phyloP scores from a whole-genome alignment of 2,888 invertebrate genomes.

The Acronicta aceris region DNA sequence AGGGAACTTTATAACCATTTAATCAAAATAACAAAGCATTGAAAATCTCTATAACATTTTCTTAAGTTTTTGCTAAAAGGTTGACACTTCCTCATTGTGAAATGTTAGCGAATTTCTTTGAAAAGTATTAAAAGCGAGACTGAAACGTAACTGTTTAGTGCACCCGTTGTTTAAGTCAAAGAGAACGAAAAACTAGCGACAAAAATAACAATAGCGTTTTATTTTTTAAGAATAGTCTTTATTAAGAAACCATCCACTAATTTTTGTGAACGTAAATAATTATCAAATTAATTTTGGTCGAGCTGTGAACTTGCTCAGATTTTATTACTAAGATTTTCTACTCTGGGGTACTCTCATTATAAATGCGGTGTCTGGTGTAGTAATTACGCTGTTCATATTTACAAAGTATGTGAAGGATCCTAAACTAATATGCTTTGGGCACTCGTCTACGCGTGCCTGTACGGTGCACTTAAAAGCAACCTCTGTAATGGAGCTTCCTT shows the following conservation, averaged over 20 bases:
- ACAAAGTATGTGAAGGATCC: slow-evolving; percentile 42
- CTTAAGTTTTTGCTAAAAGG: no score
- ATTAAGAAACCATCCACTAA: neutral
- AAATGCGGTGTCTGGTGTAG: slow-evolving; percentile 34
- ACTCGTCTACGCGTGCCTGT: slow-evolving; percentile 6
- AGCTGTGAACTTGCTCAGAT: slow-evolving; percentile 6
- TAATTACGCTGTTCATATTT: slow-evolving; percentile 57
- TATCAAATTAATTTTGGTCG: slow-evolving; percentile 15
- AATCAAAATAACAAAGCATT: neutral
- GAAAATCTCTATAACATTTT: no score
- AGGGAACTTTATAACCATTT: slow-evolving; percentile 13
- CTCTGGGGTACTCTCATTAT: slow-evolving; percentile 35
- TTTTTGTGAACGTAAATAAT: neutral
- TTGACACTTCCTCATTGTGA: neutral
- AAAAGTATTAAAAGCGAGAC: neutral
- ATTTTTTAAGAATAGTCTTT: neutral
- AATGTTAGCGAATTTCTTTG: neutral
- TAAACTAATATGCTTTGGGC: slow-evolving; percentile 50
- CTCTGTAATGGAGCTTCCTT: neutral
- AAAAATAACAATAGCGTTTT: neutral
- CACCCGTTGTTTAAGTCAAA: neutral
- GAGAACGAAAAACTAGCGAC: neutral
- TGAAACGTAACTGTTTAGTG: neutral
- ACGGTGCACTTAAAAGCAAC: slow-evolving; percentile 17
- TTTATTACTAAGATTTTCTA: slow-evolving; percentile 5